A percentile compares a stretch with the other conserved stretches of the same genome.
phyloP scores from a whole-genome alignment of 1,140 invertebrate species.

The Anastrepha obliqua region DNA sequence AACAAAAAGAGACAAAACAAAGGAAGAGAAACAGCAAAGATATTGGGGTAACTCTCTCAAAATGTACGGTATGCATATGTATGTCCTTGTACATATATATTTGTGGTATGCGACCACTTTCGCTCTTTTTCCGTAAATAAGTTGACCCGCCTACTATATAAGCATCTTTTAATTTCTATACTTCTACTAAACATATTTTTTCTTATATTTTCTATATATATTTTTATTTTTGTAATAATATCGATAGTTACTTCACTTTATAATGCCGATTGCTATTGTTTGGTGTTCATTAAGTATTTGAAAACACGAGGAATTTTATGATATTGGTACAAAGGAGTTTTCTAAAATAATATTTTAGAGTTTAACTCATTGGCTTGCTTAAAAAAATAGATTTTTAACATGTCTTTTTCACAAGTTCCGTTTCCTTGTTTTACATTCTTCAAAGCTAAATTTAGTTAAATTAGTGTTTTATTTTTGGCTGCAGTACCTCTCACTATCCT shows the following conservation, averaged over 20 bases:
- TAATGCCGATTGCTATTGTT: slow-evolving; percentile 15
- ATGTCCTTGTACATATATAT: too few relatives aligned
- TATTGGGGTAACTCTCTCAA: too few relatives aligned
- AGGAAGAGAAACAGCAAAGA: too few relatives aligned
- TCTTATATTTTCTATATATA: too few relatives aligned
- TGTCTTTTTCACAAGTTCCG: background rate
- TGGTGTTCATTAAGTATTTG: background rate
- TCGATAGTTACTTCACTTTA: background rate
- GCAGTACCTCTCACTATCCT: background rate
- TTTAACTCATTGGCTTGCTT: background rate
- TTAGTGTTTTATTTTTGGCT: background rate
- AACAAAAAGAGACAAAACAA: too few relatives aligned
- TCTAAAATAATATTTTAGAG: background rate
- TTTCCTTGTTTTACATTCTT: background rate
- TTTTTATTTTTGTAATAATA: too few relatives aligned
- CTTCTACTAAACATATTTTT: too few relatives aligned
- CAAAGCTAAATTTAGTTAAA: background rate
- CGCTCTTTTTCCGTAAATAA: too few relatives aligned
- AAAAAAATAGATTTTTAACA: slow-evolving; percentile 35
- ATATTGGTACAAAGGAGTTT: background rate
- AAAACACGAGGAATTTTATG: background rate
- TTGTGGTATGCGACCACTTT: too few relatives aligned
- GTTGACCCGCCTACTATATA: too few relatives aligned
- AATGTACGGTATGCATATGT: too few relatives aligned
- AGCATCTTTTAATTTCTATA: too few relatives aligned